Percentiles rank a stretch among this genome's conserved stretches.
Evolutionary conservation across 2,113 vertebrate genomes (phyloP).

Genomic region (Xiphophorus maculatus): DNA sequence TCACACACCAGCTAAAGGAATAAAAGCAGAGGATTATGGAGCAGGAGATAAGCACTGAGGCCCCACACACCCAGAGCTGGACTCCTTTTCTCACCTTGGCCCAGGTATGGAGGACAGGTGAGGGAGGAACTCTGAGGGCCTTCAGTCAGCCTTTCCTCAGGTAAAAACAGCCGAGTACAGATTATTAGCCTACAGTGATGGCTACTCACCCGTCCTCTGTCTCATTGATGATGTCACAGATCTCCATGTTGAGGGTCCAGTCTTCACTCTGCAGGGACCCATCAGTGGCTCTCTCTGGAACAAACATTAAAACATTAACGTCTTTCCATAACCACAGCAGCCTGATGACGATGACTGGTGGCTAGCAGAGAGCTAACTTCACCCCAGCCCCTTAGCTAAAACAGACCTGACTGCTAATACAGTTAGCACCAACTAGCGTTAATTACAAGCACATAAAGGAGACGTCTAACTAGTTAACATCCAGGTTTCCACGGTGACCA

Average conservation of each 20-base stretch:
- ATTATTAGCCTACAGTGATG: background rate
- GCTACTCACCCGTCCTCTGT: conserved; percentile 95
- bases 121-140: background rate
- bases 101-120: background rate
- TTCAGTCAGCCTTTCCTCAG: background rate
- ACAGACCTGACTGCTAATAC: background rate
- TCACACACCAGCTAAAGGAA: conserved; percentile 46
- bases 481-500: conserved; percentile 15
- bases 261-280: conserved; percentile 96
- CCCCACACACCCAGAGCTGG: conserved; percentile 10
- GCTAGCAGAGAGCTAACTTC: conserved; percentile 30
- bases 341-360: conserved; percentile 14
- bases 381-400: background rate
- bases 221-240: conserved; percentile 99
- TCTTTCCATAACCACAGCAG: background rate
- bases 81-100: background rate
- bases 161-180: conserved; percentile 21
- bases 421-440: background rate
- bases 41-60: conserved; percentile 52
- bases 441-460: background rate
- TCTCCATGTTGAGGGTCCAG: conserved; percentile 99
- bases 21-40: conserved; percentile 48
- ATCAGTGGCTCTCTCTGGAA: conserved; percentile 95
- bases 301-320: background rate
- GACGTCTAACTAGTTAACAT: background rate